Percentiles rank a stretch among this genome's conserved stretches.
Evolutionary conservation across 1,140 invertebrate species (phyloP).

Genomic region (Brachionus rubens): DNA sequence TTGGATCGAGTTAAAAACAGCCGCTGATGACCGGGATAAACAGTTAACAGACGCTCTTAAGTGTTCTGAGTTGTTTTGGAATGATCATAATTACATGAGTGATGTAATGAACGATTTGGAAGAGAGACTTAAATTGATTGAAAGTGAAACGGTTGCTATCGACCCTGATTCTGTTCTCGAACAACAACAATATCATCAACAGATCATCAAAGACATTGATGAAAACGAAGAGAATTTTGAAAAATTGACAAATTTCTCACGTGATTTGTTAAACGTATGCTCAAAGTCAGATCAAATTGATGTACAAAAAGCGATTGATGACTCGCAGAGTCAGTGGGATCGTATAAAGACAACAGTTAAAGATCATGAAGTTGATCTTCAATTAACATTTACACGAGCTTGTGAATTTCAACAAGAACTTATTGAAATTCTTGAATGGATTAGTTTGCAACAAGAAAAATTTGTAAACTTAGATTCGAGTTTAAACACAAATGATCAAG

Average conservation of each 20-base stretch:
- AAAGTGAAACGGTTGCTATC: conserved; percentile 82
- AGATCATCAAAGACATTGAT: conserved; percentile 81
- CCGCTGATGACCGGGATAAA: background rate
- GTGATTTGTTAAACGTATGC: conserved; percentile 83
- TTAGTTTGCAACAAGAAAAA: conserved; percentile 42
- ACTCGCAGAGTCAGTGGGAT: conserved; percentile 86
- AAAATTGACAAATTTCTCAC: conserved; percentile 81
- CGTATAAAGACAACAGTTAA: conserved; percentile 69
- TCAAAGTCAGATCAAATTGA: conserved; percentile 94
- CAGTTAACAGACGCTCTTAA: background rate
- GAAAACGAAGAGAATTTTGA: conserved; percentile 85
- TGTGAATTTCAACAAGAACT: conserved; percentile 38
- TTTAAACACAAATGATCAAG: background rate
- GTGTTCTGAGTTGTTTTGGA: conserved; percentile 12
- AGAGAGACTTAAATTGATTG: conserved; percentile 70
- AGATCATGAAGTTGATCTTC: background rate
- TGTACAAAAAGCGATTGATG: conserved; percentile 94
- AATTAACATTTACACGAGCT: conserved; percentile 28
- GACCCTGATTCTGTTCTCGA: conserved; percentile 89
- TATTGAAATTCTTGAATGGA: conserved; percentile 19
- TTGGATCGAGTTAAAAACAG: background rate
- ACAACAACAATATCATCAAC: conserved; percentile 72
- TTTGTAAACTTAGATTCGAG: conserved; percentile 45
- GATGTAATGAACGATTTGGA: conserved; percentile 57
- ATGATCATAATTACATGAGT: background rate